Evolutionary conservation across 2,113 vertebrate species (phyloP).

Genomic region (Hemiscyllium ocellatum): DNA sequence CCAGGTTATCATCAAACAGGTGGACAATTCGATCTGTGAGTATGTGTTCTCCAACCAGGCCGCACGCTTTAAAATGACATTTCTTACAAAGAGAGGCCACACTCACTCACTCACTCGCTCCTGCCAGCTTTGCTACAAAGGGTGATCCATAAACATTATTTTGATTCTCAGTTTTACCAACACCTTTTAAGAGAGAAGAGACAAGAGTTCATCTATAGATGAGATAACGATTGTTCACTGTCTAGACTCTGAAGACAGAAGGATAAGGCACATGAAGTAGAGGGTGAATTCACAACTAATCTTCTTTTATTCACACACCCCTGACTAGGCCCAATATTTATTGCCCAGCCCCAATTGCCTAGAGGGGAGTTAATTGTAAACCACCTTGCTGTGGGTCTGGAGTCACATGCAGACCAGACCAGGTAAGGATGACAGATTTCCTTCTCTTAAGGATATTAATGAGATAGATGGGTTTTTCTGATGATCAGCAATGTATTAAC

Average conservation of each 20-base stretch:
- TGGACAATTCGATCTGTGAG: conserved; percentile 80
- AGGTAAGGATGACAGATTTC: too few relatives aligned
- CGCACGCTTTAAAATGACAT: background rate
- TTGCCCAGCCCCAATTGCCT: too few relatives aligned
- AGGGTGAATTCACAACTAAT: background rate
- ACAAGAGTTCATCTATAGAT: background rate
- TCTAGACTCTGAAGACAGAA: background rate
- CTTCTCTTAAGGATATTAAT: too few relatives aligned
- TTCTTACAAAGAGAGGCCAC: too few relatives aligned
- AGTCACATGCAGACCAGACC: too few relatives aligned
- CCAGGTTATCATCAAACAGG: conserved; percentile 66
- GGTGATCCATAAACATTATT: background rate
- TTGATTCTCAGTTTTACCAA: background rate
- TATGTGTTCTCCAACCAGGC: background rate
- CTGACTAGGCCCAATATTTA: too few relatives aligned
- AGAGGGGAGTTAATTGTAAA: too few relatives aligned
- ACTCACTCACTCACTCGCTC: background rate
- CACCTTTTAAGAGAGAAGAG: background rate
- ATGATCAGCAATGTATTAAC: too few relatives aligned
- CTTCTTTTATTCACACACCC: too few relatives aligned
- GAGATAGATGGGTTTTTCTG: too few relatives aligned
- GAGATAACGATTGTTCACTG: background rate
- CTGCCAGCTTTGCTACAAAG: background rate
- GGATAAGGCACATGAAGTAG: background rate
- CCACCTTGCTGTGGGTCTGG: too few relatives aligned